phyloP scores from a whole-genome alignment of 2,888 invertebrate genomes.

The Ophraella communa region DNA sequence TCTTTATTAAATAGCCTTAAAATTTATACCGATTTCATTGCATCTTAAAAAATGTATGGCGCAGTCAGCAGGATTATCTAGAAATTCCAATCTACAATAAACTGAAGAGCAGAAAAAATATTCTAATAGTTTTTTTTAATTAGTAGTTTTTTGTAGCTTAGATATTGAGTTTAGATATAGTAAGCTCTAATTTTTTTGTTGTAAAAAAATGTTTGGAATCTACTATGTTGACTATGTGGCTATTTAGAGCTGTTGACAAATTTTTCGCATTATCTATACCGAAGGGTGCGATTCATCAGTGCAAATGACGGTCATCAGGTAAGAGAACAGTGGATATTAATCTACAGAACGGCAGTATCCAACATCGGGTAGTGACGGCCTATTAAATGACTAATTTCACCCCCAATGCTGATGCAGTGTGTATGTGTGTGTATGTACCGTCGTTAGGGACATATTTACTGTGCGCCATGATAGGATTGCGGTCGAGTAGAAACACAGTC shows the following conservation, averaged over 20 bases:
- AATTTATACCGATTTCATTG: too few relatives aligned
- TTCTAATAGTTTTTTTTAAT: too few relatives aligned
- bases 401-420: constrained; percentile 13
- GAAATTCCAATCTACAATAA: too few relatives aligned
- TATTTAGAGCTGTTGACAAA: constrained; percentile 9
- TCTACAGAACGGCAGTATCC: constrained; percentile 41
- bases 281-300: constrained; percentile 13
- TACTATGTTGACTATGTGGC: not conserved
- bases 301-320: constrained; percentile 42
- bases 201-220: too few relatives aligned
- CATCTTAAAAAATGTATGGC: too few relatives aligned
- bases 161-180: too few relatives aligned
- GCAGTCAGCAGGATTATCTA: too few relatives aligned
- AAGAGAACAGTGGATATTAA: constrained; percentile 48
- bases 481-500: constrained; percentile 47
- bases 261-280: constrained; percentile 11
- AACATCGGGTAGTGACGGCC: constrained; percentile 54
- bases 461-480: constrained; percentile 46
- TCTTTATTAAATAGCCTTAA: too few relatives aligned
- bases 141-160: too few relatives aligned
- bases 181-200: too few relatives aligned
- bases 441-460: constrained; percentile 50
- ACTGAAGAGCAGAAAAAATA: too few relatives aligned
- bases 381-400: constrained; percentile 50
- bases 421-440: constrained; percentile 40